A percentile compares a stretch with the other conserved stretches of the same genome.
Conservation (phyloP, 2,113 vertebrate genomes). For the Bombycilla garrulus region DNA sequence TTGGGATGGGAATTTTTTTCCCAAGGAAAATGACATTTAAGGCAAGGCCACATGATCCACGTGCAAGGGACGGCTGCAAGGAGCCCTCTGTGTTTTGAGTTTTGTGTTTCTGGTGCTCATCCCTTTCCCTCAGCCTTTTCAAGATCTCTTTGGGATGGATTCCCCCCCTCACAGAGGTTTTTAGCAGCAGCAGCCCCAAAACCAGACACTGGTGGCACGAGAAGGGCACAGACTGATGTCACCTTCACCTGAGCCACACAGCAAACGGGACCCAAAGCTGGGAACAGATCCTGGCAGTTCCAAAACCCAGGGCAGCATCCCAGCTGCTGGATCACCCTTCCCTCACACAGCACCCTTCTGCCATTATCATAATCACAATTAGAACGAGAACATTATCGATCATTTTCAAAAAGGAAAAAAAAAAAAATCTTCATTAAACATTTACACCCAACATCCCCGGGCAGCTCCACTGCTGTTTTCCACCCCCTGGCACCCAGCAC, state of each 20-base stretch:
- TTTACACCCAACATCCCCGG: background rate
- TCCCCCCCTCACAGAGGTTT: background rate
- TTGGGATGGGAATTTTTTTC: background rate
- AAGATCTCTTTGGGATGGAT: background rate
- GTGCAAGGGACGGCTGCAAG: accelerated
- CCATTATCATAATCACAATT: background rate
- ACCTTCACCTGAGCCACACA: background rate
- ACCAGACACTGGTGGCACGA: background rate
- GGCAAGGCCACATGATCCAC: background rate
- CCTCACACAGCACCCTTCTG: background rate
- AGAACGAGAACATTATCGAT: background rate
- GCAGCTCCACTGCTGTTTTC: background rate
- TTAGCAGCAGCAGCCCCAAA: background rate
- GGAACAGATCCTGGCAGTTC: background rate
- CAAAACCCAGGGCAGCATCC: background rate
- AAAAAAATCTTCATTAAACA: background rate
- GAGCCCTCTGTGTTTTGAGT: background rate
- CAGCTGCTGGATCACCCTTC: background rate
- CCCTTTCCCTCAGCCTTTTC: background rate
- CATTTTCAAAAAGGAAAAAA: background rate
- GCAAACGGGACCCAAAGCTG: background rate
- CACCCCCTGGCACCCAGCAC: background rate
- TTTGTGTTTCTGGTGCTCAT: background rate
- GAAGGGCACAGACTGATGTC: accelerated
- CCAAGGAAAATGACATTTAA: background rate